phyloP scores from a whole-genome alignment of 2,113 vertebrate species.

The Trematomus loennbergii region DNA sequence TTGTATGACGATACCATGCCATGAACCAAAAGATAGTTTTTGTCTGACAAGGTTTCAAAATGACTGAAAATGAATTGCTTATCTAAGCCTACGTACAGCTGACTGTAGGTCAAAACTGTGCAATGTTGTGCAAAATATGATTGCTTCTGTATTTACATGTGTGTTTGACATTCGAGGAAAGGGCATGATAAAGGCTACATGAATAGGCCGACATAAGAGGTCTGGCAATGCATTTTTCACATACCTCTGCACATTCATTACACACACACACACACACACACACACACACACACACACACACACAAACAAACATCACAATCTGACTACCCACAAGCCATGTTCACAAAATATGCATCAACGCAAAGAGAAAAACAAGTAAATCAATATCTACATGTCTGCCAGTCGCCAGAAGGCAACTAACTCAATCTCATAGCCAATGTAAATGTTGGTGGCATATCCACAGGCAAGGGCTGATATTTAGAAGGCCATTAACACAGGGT shows the following conservation, averaged over 20 bases:
- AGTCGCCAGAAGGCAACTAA: constrained; percentile 68
- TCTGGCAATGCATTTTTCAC: constrained; percentile 29
- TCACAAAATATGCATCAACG: constrained; percentile 40
- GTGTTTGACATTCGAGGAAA: constrained; percentile 60
- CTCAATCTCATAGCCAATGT: constrained; percentile 68
- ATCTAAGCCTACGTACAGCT: neutral
- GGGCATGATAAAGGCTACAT: constrained; percentile 40
- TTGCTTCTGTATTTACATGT: constrained; percentile 48
- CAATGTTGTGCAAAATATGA: constrained; percentile 3
- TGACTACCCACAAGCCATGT: constrained; percentile 43
- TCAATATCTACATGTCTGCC: constrained; percentile 49
- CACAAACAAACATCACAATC: constrained; percentile 37
- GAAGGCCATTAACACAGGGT: constrained; percentile 80
- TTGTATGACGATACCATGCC: too few species aligned
- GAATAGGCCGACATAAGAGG: constrained; percentile 15
- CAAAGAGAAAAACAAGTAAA: constrained; percentile 61
- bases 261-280: constrained; percentile 13
- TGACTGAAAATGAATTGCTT: neutral
- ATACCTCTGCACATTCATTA: constrained; percentile 38
- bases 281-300: too few species aligned
- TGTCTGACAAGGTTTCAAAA: neutral
- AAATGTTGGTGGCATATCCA: constrained; percentile 78
- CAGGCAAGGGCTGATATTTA: constrained; percentile 80
- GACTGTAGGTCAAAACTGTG: neutral
- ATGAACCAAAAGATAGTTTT: neutral